phyloP scores from a whole-genome alignment of 2,888 invertebrate species.

The Campoplex nolae region DNA sequence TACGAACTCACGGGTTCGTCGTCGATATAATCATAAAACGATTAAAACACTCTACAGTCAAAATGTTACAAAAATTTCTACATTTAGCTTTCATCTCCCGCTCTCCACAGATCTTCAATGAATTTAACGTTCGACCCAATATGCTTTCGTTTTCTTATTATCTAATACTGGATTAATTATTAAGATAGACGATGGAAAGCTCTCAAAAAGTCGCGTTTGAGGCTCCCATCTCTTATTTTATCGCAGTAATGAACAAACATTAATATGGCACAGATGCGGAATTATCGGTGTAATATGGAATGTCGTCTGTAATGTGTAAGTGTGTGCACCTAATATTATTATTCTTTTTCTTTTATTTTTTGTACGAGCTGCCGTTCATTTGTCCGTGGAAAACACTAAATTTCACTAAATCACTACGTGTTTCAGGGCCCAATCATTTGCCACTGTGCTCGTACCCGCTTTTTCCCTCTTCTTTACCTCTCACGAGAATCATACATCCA shows the following conservation, averaged over 20 bases:
- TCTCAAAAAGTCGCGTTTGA: slow-evolving; percentile 18
- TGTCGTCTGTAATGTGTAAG: slow-evolving; percentile 39
- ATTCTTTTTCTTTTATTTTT: slow-evolving; percentile 16
- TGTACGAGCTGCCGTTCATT: slow-evolving; percentile 56
- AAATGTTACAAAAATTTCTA: slow-evolving; percentile 50
- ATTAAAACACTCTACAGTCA: slow-evolving; percentile 35
- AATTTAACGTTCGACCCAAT: slow-evolving; percentile 29
- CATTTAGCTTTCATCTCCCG: neutral
- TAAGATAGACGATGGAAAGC: slow-evolving; percentile 40
- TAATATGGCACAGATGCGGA: slow-evolving; percentile 69
- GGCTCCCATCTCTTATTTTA: slow-evolving; percentile 17
- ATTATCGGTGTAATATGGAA: slow-evolving; percentile 63
- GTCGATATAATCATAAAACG: slow-evolving; percentile 44
- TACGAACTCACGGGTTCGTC: neutral
- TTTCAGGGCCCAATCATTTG: slow-evolving; percentile 13
- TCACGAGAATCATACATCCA: slow-evolving; percentile 79
- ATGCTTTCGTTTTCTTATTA: slow-evolving; percentile 26
- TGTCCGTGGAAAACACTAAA: slow-evolving; percentile 61
- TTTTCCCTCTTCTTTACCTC: slow-evolving; percentile 4
- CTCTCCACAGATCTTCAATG: neutral
- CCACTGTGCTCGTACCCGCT: slow-evolving; percentile 6
- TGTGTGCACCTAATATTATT: slow-evolving; percentile 51
- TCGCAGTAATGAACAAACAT: slow-evolving; percentile 59
- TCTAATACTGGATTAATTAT: slow-evolving; percentile 54
- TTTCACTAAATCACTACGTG: slow-evolving; percentile 55